Conservation (phyloP, 2,888 invertebrate species). For the Emmelina monodactyla region DNA sequence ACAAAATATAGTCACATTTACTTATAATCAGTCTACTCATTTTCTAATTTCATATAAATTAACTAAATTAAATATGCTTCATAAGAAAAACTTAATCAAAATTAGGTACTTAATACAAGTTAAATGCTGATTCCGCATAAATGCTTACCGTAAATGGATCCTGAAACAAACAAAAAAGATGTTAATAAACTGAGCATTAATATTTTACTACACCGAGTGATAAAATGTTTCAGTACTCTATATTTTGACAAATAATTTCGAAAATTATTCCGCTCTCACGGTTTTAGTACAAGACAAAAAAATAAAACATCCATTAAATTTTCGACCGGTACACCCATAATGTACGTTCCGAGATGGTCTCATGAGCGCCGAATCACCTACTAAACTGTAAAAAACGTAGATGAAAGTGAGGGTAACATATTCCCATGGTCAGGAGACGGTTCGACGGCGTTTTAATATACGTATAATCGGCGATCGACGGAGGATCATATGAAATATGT, state of each 20-base stretch:
- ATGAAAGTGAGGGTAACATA: constrained; percentile 41
- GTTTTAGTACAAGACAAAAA: constrained; percentile 23
- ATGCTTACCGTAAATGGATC: constrained; percentile 70
- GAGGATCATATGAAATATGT: constrained; percentile 59
- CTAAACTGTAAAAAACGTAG: constrained; percentile 59
- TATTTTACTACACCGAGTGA: not conserved
- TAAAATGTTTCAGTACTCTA: constrained; percentile 1
- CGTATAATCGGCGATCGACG: constrained; percentile 55
- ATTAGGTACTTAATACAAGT: too few relatives aligned
- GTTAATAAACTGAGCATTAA: constrained; percentile 6
- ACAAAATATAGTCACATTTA: too few relatives aligned
- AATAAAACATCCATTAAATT: constrained; percentile 31
- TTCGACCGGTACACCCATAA: constrained; percentile 40
- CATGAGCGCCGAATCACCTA: constrained; percentile 54
- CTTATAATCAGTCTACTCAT: too few relatives aligned
- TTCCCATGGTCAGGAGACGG: constrained; percentile 56
- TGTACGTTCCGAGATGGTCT: constrained; percentile 31
- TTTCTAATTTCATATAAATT: too few relatives aligned
- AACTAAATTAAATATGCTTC: too few relatives aligned
- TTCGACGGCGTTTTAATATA: constrained; percentile 53
- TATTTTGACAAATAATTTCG: too few relatives aligned
- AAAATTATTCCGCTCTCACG: constrained; percentile 27
- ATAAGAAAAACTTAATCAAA: too few relatives aligned
- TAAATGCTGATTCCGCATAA: too few relatives aligned
- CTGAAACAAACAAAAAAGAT: constrained; percentile 66